Percentiles rank a stretch among this genome's conserved stretches.
Conservation (phyloP, 2,888 invertebrate genomes). For the Ennomos erosarius region DNA sequence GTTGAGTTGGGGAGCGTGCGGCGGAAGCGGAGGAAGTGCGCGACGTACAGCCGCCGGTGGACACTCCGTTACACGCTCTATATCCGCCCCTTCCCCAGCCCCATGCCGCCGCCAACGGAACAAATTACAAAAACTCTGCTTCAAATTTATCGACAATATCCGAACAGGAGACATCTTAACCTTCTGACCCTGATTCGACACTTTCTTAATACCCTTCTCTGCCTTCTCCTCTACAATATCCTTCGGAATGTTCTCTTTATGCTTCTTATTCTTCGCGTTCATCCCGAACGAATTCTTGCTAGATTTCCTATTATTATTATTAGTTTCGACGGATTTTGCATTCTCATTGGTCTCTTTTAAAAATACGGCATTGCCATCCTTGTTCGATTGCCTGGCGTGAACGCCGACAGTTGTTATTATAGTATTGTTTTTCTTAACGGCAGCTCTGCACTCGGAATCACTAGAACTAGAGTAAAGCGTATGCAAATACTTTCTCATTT, state of each 20-base stretch:
- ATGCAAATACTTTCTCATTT: slow-evolving; percentile 93
- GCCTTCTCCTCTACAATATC: slow-evolving; percentile 76
- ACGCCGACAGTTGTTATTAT: slow-evolving; percentile 75
- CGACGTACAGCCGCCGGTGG: slow-evolving; percentile 74
- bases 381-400: slow-evolving; percentile 64
- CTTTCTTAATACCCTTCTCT: slow-evolving; percentile 66
- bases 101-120: slow-evolving; percentile 87
- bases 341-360: slow-evolving; percentile 68
- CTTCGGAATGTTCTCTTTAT: slow-evolving; percentile 70
- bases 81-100: slow-evolving; percentile 58
- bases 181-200: slow-evolving; percentile 60
- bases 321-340: slow-evolving; percentile 66
- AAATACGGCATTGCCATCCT: slow-evolving; percentile 61
- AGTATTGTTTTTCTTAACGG: slow-evolving; percentile 78
- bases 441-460: slow-evolving; percentile 85
- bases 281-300: slow-evolving; percentile 85
- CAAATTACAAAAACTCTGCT: slow-evolving; percentile 94
- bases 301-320: slow-evolving; percentile 78
- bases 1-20: slow-evolving; percentile 57
- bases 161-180: slow-evolving; percentile 87
- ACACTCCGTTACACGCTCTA: slow-evolving; percentile 58
- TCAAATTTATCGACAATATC: slow-evolving; percentile 90
- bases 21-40: slow-evolving; percentile 79
- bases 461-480: slow-evolving; percentile 92
- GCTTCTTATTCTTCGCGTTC: slow-evolving; percentile 87